phyloP scores from a whole-genome alignment of 2,888 invertebrate genomes.

The Pristionchus exspectatus region DNA sequence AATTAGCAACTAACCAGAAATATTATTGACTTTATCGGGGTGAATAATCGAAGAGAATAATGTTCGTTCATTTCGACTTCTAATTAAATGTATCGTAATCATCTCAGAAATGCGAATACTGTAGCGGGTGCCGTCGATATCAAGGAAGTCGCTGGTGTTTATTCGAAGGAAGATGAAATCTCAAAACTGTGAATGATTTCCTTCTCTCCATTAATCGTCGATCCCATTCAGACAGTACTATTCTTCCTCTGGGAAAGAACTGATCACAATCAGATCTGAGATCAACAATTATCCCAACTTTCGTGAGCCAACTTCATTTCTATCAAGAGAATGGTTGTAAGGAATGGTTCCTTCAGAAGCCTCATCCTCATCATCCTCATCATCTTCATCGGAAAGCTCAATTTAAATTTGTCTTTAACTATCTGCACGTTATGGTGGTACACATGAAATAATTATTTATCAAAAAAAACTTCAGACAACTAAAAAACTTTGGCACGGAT shows the following conservation, averaged over 20 bases:
- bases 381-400: no score
- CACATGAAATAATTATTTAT: not conserved
- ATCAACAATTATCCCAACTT: not conserved
- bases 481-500: not conserved
- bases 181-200: not conserved
- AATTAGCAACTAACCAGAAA: slow-evolving; percentile 55
- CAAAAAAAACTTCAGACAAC: not conserved
- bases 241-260: not conserved
- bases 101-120: not conserved
- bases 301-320: not conserved
- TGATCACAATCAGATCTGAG: not conserved
- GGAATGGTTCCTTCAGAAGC: not conserved
- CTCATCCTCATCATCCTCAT: no score
- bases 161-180: not conserved
- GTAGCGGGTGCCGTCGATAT: not conserved
- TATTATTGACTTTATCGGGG: not conserved
- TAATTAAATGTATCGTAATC: not conserved
- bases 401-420: not conserved
- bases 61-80: not conserved
- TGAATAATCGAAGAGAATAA: no score
- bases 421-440: not conserved
- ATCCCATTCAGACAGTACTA: slow-evolving; percentile 1
- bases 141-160: not conserved
- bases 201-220: not conserved
- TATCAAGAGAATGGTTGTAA: not conserved